Evolutionary conservation across 2,113 vertebrate genomes (phyloP), one percentile per base, ranked within the genome.

Genomic region (Centropristis striata): DNA sequence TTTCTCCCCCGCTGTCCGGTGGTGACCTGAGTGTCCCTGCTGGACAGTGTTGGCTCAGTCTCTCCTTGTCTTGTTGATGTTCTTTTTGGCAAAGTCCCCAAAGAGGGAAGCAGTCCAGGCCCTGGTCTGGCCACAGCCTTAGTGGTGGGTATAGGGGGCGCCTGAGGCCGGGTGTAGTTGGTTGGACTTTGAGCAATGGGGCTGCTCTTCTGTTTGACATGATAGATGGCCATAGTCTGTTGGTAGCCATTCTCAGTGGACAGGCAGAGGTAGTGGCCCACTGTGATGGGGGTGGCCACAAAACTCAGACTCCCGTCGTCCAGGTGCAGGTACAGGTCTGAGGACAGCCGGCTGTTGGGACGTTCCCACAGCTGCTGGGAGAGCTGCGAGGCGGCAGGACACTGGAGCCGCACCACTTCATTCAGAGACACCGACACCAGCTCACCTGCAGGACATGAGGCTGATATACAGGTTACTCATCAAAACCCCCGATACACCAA

Each of bases 231-330:
- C 70, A 94, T 84, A 0, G 86, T 90, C 76, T 94, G 94, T 9
- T 74, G 88, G 89, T 90, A 93, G 83, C 86, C 88, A 0, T 93
- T 93, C 88, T 96, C 95, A 1, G 50, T 69, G 21, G 93, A 88
- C 68, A 92, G 69, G 75, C 95, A 96, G 25, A 87, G 49, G 85
- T 95, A 95, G 51, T 80, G 81, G 11, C 94, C 95, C 49, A 95
- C 86, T 0, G 95, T 93, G 61, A 86, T 64, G 0, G 93, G 90
- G 0, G 92, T 93, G 75, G 93, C 95, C 86, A 95, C 90, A 10
- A 96, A 96, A 69, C 75, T 91, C 42, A 96, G 85, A 44, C 86
- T 84, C 0, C 92, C 88, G 8, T 92, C 89, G 3, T 75, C 65
- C 18, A 86, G 57, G 71, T 89, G 85, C 2, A 96, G 81, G 91